Evolutionary conservation across 53 echinoderm and acorn worm genomes (phyloP), one percentile per base, ranked within the genome.

Genomic region (Astropecten irregularis): DNA sequence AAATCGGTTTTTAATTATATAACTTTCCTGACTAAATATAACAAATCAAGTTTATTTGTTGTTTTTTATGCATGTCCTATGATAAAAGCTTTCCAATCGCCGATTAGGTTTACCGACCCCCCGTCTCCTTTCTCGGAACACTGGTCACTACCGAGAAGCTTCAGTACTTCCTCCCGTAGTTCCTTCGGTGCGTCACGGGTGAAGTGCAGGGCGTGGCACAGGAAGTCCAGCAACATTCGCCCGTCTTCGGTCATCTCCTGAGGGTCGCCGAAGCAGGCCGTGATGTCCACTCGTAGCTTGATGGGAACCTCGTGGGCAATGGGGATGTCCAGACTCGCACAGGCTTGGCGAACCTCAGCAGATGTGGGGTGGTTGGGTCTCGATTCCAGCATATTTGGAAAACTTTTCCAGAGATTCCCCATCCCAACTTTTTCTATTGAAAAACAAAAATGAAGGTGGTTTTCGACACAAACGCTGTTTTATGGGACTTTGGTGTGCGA

Each of bases 251-350:
- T 20, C 51, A 72, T 50, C 33, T 50, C 72, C 33, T 52, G 1
- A 9, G 72, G 72, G 33, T 72, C 53, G 72, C 36, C 10, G 32
- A 72, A 34, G 53, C 72, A 72, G 35, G 72, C 18, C 9, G 72
- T 72, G 72, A 72, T 51, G 9, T 72, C 44, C 23, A 52, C 25
- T 1, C 29, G 34, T 1, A 72, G 26, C 32, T 30, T 28, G 52
- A 34, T 21, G 14, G 18, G 11, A 8, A 52, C 9, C 33, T 72
- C 72, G 31, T 72, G 4, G 9, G 19, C 28, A 7, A 53, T 32
- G 19, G 72, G 53, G 72, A 72, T 72, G 20, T 52, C 31, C 19
- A 26, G 23, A 8, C 20, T 36, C 8, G 29, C 34, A 13, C 72
- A 72, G 31, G 72, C 72, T 9, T 50, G 51, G 20, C 16, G 51